A percentile compares a stretch with the other conserved stretches of the same genome.
Conservation (phyloP, 2,797 vertebrate species). For the Alfaro cultratus region DNA sequence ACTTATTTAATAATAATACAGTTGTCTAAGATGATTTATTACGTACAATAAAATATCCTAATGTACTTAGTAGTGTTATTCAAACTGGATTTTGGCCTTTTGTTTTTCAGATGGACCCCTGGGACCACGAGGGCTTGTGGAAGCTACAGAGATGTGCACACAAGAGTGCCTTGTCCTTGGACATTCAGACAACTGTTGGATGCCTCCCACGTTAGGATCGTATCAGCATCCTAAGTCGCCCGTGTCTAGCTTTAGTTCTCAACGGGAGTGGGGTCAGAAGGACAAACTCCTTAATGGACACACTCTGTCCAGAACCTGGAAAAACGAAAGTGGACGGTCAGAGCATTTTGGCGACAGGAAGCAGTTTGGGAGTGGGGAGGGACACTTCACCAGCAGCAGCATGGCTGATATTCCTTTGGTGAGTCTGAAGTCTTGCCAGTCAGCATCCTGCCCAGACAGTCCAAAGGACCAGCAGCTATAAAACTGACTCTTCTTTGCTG, state of each 20-base stretch:
- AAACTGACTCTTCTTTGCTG: conserved; percentile 74
- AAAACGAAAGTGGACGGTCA: conserved; percentile 90
- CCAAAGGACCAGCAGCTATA: conserved; percentile 99
- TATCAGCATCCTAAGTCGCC: conserved; percentile 96
- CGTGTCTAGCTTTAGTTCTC: conserved; percentile 90
- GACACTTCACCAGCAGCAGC: conserved; percentile 90
- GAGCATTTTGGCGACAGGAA: conserved; percentile 96
- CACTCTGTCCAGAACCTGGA: conserved; percentile 96
- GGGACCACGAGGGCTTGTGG: conserved; percentile 94
- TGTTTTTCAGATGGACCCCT: conserved; percentile 88
- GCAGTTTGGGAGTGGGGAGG: conserved; percentile 91
- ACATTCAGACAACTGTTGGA: conserved; percentile 99
- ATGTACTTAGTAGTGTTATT: neutral
- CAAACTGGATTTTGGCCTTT: neutral
- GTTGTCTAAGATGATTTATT: neutral
- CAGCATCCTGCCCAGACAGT: conserved; percentile 88
- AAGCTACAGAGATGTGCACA: conserved; percentile 99
- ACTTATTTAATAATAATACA: neutral
- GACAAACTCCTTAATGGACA: conserved; percentile 99
- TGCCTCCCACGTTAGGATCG: conserved; percentile 91
- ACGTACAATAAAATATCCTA: neutral
- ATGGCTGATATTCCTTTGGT: conserved; percentile 97
- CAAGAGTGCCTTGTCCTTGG: conserved; percentile 97
- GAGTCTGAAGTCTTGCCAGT: conserved; percentile 96
- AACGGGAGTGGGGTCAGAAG: conserved; percentile 95